Evolutionary conservation across 2,888 invertebrate species (phyloP).

Genomic region (Xestia rhomboidea): DNA sequence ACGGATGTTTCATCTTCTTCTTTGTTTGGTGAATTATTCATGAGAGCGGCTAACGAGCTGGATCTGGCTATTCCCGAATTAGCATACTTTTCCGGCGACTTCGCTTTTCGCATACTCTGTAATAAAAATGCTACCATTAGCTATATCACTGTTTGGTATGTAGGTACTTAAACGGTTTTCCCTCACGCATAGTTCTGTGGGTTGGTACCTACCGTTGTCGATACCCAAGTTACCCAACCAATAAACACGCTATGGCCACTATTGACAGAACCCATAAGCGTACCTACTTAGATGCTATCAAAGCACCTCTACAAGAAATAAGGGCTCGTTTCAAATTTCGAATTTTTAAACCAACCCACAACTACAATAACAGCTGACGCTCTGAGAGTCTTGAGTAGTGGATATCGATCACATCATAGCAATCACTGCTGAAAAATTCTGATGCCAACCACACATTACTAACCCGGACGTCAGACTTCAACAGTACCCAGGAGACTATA

Average conservation of each 20-base stretch:
- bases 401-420: not conserved
- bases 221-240: not conserved
- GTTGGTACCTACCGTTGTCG: not conserved
- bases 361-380: not conserved
- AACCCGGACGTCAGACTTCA: not conserved
- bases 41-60: conserved; percentile 82
- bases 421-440: not conserved
- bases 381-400: not conserved
- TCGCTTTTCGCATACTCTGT: conserved; percentile 77
- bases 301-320: not conserved
- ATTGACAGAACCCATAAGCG: not conserved
- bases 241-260: not conserved
- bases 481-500: not conserved
- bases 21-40: conserved; percentile 82
- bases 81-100: conserved; percentile 79
- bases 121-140: conserved; percentile 24
- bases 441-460: no score
- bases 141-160: not conserved
- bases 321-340: not conserved
- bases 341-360: not conserved
- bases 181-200: conserved; percentile 2
- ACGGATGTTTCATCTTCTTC: conserved; percentile 84
- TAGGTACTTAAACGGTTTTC: not conserved
- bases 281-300: not conserved
- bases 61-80: conserved; percentile 76